These are phyloP conservation scores for Calliphora vomitoria DNA, from an alignment of 2,888 invertebrate genomes.

Conservation along the genomic window DNA sequence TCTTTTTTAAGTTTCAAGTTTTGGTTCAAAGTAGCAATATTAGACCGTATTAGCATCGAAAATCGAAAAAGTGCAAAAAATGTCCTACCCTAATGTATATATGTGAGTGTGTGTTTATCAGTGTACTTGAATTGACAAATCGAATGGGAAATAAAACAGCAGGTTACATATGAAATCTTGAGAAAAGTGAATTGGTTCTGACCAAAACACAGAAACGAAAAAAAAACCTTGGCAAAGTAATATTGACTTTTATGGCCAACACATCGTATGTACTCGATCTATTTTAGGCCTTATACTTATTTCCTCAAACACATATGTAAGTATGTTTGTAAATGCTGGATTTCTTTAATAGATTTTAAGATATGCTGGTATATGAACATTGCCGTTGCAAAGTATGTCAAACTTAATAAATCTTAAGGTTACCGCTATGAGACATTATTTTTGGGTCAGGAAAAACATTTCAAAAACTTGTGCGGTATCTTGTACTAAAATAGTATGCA, in stretches of 20 bases:
- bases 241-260: constrained; percentile 39
- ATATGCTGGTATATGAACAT: constrained; percentile 45
- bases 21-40: too few species aligned
- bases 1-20: too few species aligned
- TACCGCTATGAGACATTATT: neutral
- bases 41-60: too few species aligned
- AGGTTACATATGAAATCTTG: constrained; percentile 39
- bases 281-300: neutral
- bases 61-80: too few species aligned
- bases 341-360: constrained; percentile 8
- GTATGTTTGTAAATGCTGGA: neutral
- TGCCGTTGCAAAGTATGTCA: constrained; percentile 50
- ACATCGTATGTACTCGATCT: neutral
- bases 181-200: constrained; percentile 40
- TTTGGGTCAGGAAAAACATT: neutral
- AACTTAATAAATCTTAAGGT: constrained; percentile 47
- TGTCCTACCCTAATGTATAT: neutral
- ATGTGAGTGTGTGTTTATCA: neutral
- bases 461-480: neutral
- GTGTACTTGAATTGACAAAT: constrained; percentile 44
- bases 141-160: constrained; percentile 57
- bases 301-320: neutral
- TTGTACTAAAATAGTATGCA: constrained; percentile 16
- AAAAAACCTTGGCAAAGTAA: constrained; percentile 25
- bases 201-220: constrained; percentile 24